phyloP scores from a whole-genome alignment of 2,113 vertebrate species.

The Vidua macroura region DNA sequence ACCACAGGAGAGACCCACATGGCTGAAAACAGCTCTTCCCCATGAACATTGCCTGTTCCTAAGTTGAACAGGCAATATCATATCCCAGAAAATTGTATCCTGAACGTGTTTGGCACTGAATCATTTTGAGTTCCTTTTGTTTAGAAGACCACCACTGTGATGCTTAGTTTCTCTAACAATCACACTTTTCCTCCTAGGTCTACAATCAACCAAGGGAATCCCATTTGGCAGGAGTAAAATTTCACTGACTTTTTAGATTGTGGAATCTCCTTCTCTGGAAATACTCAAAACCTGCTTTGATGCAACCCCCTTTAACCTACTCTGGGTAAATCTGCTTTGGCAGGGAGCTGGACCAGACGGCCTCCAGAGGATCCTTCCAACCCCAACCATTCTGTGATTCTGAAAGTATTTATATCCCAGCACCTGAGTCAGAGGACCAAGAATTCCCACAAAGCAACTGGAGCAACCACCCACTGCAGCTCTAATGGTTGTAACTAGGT shows the following conservation, averaged over 20 bases:
- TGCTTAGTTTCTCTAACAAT: not conserved
- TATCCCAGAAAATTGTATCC: not conserved
- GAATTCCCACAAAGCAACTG: not conserved
- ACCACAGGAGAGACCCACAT: not conserved
- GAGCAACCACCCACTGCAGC: not conserved
- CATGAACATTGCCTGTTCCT: not conserved
- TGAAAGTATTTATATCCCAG: not conserved
- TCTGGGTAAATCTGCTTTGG: not conserved
- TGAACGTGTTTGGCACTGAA: not conserved
- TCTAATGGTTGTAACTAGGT: not conserved
- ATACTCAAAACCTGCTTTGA: not conserved
- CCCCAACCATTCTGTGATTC: not conserved
- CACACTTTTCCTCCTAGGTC: not conserved
- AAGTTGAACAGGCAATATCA: not conserved
- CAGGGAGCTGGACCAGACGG: not conserved
- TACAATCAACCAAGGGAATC: not conserved
- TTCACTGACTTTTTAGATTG: not conserved
- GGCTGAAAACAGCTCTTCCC: not conserved
- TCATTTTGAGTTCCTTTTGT: not conserved
- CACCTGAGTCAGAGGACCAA: not conserved
- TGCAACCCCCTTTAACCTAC: fast-evolving
- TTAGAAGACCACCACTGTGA: not conserved
- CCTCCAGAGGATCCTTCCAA: not conserved
- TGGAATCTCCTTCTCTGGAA: not conserved
- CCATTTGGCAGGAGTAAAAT: not conserved